Evolutionary conservation across 2,888 invertebrate genomes (phyloP).

Genomic region (Panzeria rudis): DNA sequence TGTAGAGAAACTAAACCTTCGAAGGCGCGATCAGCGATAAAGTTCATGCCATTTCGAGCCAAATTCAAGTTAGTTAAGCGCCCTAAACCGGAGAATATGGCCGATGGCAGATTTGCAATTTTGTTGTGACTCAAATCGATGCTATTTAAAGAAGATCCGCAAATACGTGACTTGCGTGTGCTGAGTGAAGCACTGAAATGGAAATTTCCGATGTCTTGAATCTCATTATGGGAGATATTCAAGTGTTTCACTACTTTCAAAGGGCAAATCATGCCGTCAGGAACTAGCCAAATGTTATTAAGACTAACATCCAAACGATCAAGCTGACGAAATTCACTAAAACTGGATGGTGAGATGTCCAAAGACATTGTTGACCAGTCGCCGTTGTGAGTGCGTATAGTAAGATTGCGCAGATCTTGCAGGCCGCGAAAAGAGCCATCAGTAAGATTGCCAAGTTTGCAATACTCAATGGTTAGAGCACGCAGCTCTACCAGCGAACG

Average conservation of each 20-base stretch:
- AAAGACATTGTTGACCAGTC: constrained; percentile 94
- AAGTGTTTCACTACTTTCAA: constrained; percentile 90
- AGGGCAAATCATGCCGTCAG: constrained; percentile 93
- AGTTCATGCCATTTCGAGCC: constrained; percentile 93
- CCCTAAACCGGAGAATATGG: constrained; percentile 91
- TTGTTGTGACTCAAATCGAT: constrained; percentile 94
- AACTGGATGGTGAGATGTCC: constrained; percentile 91
- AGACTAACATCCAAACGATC: constrained; percentile 93
- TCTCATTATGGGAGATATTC: constrained; percentile 93
- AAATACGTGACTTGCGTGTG: constrained; percentile 83
- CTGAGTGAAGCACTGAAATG: constrained; percentile 89
- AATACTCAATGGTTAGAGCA: constrained; percentile 92
- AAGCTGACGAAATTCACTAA: constrained; percentile 90
- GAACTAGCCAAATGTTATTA: constrained; percentile 95
- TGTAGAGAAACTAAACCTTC: constrained; percentile 91
- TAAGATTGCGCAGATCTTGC: constrained; percentile 92
- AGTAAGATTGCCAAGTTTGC: constrained; percentile 93
- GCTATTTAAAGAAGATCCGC: constrained; percentile 88
- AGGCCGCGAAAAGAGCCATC: constrained; percentile 92
- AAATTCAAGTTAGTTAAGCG: constrained; percentile 92
- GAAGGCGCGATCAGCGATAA: constrained; percentile 93
- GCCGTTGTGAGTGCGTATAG: constrained; percentile 92
- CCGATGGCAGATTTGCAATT: constrained; percentile 91
- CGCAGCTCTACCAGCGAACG: constrained; percentile 91
- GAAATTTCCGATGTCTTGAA: constrained; percentile 94